A percentile compares a stretch with the other conserved stretches of the same genome.
Conservation (phyloP, 1,140 invertebrate species). For the Carposina sasakii region DNA sequence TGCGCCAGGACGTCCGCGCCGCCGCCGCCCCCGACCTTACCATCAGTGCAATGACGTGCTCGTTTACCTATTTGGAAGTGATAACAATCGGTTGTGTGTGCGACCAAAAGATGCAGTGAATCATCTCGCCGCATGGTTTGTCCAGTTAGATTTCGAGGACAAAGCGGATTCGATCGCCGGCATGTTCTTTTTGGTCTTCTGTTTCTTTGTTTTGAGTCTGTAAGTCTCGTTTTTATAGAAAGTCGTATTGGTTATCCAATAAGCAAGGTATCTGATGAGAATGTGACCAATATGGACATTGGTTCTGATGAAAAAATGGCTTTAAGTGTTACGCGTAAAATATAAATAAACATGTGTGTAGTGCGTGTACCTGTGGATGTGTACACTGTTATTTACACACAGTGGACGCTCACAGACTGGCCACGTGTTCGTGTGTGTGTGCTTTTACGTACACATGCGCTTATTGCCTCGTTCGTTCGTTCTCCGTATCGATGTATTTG, state of each 20-base stretch:
- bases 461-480: conserved; percentile 22
- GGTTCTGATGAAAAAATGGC: too few relatives aligned
- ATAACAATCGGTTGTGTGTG: background rate
- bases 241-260: too few relatives aligned
- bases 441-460: conserved; percentile 49
- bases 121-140: too few relatives aligned
- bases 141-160: too few relatives aligned
- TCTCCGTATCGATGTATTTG: conserved; percentile 41
- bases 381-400: too few relatives aligned
- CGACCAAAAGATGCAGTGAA: background rate
- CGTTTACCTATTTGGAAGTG: conserved; percentile 32
- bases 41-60: conserved; percentile 62
- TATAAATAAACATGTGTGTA: conserved; percentile 4
- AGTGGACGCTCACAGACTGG: background rate
- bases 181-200: too few relatives aligned
- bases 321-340: too few relatives aligned
- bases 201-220: too few relatives aligned
- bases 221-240: too few relatives aligned
- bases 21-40: conserved; percentile 59
- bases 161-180: too few relatives aligned
- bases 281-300: background rate
- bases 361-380: too few relatives aligned
- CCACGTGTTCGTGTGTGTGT: conserved; percentile 1
- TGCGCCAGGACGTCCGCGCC: conserved; percentile 55
- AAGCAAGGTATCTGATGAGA: too few relatives aligned